phyloP scores from a whole-genome alignment of 2,797 vertebrate species.

The Poliocrania exsul region DNA sequence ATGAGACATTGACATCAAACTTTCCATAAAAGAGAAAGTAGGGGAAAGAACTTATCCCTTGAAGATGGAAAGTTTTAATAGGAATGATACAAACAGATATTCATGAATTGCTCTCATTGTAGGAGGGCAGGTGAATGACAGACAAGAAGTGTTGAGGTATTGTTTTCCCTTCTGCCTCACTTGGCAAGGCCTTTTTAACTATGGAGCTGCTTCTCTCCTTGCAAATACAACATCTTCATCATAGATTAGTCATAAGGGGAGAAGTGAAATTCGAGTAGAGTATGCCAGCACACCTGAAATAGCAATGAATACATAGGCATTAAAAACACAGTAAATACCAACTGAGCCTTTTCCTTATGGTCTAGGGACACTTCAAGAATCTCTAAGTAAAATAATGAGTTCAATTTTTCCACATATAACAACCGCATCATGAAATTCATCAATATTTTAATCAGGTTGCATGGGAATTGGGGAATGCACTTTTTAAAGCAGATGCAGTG shows the following conservation, averaged over 20 bases:
- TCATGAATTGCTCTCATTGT: not conserved
- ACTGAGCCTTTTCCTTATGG: not conserved
- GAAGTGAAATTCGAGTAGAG: not conserved
- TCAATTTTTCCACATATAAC: not conserved
- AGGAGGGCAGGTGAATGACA: constrained; percentile 15
- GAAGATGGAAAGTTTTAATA: constrained; percentile 7
- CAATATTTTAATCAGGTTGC: not conserved
- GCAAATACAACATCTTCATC: constrained; percentile 20
- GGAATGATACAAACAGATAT: not conserved
- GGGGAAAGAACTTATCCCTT: not conserved
- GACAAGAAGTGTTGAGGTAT: constrained; percentile 11
- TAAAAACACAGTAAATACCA: not conserved
- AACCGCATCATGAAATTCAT: not conserved
- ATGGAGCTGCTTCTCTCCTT: not conserved
- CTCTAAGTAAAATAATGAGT: not conserved
- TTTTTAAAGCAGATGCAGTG: not conserved
- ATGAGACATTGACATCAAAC: not conserved
- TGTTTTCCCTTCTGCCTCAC: constrained; percentile 22
- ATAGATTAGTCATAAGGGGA: constrained; percentile 36
- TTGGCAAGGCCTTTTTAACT: not conserved
- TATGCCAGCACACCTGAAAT: constrained; percentile 55
- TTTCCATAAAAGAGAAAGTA: not conserved
- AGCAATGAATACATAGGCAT: not conserved
- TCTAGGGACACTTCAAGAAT: not conserved
- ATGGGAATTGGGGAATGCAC: not conserved